phyloP scores from a whole-genome alignment of 2,797 vertebrate species.

The Harpagifer antarcticus region DNA sequence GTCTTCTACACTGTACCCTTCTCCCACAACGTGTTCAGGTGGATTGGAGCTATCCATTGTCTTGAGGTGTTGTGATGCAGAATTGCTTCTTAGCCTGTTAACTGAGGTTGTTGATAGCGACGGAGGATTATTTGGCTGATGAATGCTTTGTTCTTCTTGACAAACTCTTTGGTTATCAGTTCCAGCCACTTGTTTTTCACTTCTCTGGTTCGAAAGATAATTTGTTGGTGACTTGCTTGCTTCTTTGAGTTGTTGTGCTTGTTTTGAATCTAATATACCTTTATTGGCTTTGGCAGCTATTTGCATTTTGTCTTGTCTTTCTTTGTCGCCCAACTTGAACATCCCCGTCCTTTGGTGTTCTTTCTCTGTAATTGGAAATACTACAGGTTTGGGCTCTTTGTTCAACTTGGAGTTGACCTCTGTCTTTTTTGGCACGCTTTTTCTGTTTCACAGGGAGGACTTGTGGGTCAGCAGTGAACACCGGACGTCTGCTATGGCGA shows the following conservation, averaged over 20 bases:
- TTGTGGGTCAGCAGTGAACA: slow-evolving; percentile 67
- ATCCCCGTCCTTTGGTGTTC: slow-evolving; percentile 80
- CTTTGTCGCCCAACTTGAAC: slow-evolving; percentile 81
- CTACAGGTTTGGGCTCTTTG: slow-evolving; percentile 71
- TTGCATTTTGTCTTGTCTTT: slow-evolving; percentile 63
- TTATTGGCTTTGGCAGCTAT: slow-evolving; percentile 46
- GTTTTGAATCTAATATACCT: slow-evolving; percentile 3
- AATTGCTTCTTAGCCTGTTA: slow-evolving; percentile 29
- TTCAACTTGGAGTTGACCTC: slow-evolving; percentile 59
- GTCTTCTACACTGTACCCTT: slow-evolving; percentile 21
- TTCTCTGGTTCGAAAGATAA: slow-evolving; percentile 20
- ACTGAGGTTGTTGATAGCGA: slow-evolving; percentile 23
- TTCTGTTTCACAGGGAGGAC: slow-evolving; percentile 59
- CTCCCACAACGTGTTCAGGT: slow-evolving; percentile 4
- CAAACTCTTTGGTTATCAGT: slow-evolving; percentile 8
- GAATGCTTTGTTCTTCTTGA: slow-evolving; percentile 26
- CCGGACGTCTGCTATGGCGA: slow-evolving; percentile 76
- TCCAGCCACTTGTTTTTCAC: slow-evolving; percentile 22
- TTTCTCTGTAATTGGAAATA: slow-evolving; percentile 78
- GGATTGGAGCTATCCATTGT: slow-evolving; percentile 4
- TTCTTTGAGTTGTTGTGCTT: slow-evolving; percentile 25
- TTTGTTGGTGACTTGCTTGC: slow-evolving; percentile 28
- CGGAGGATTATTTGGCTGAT: slow-evolving; percentile 24
- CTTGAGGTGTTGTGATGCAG: slow-evolving; percentile 22
- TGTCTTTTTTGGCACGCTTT: slow-evolving; percentile 59